Base-by-base conservation (phyloP, 2,888 invertebrate genomes). In the Campoplex nolae region DNA sequence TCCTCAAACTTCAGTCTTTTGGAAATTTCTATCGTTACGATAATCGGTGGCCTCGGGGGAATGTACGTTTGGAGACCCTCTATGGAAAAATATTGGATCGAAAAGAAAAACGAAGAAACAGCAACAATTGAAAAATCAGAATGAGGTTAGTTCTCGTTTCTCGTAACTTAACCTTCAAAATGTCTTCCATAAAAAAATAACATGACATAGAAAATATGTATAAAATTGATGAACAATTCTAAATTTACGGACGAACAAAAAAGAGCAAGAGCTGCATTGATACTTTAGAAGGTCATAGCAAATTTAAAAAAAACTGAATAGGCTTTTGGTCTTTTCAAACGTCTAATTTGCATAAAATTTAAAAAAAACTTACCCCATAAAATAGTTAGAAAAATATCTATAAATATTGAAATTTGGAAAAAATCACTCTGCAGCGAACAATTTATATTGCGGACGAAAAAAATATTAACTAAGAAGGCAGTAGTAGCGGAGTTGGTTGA, bases 1-100 rank as follows among this genome's bases (percentile, higher is more conserved):
- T 95, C 95, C 38, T 93, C 92, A 89, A 94, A 95, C 68, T 85
- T 95, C 85, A 94, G 95, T 18, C 95, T 80, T 88, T 92, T 93
- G 78, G 95, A 95, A 91, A 86, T 96, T 85, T 90, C 93, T 76
- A 84, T 96, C 68, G 94, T 94, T 18, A 91, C 94, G 51, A 85
- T 95, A 88, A 87, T 95, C 75, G 96, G 96, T 42, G 92, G 95
- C 77, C 89, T 95, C 68, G 92, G 95, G 81, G 95, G 96, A 87
- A 89, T 95, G 87, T 96, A 96, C 45, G 95, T 95, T 89, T 96
- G 95, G 96, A 95, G 93, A 90, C 96, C 96, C 2, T 65, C 95
- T 9, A 93, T 95, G 3, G 86, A 90, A 54, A 85, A 92, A 85
- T 54, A 87, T 48, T 67, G 2, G 1, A 6, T 8, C 9, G 62